Percentiles rank a stretch among this genome's conserved stretches.
These are phyloP conservation scores for Polymixis lichenea DNA, from an alignment of 2,888 invertebrate genomes.

Conservation along the genomic window DNA sequence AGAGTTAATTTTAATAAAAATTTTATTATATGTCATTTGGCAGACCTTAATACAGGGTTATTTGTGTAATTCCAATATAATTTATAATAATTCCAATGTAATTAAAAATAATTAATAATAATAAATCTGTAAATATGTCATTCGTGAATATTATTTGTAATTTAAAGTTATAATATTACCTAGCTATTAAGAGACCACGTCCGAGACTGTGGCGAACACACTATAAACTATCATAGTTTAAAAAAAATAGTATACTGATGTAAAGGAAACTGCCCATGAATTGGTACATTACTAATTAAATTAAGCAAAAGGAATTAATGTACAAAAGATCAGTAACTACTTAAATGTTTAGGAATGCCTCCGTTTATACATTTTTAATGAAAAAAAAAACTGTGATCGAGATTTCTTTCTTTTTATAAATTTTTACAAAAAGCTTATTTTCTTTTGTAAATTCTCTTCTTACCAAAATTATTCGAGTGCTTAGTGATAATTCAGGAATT, in stretches of 20 bases:
- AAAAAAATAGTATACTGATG: slow-evolving; percentile 31
- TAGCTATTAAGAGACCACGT: slow-evolving; percentile 35
- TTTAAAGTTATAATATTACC: slow-evolving; percentile 9
- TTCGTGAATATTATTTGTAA: slow-evolving; percentile 8
- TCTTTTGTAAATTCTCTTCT: slow-evolving; percentile 44
- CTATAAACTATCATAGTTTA: slow-evolving; percentile 16
- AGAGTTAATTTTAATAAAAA: neutral
- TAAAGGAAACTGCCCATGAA: slow-evolving; percentile 53
- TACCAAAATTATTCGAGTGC: slow-evolving; percentile 57
- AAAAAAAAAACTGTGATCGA: slow-evolving; percentile 68
- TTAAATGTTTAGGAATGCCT: slow-evolving; percentile 38
- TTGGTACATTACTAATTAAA: slow-evolving; percentile 43
- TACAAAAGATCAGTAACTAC: slow-evolving; percentile 60
- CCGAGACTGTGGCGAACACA: slow-evolving; percentile 48
- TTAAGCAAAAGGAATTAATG: slow-evolving; percentile 62
- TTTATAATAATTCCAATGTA: neutral
- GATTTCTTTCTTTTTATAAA: slow-evolving; percentile 62
- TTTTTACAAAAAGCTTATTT: slow-evolving; percentile 44
- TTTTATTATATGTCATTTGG: slow-evolving; percentile 3
- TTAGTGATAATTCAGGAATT: slow-evolving; percentile 61
- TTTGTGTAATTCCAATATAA: slow-evolving; percentile 11
- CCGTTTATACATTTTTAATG: slow-evolving; percentile 52
- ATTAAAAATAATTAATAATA: too few relatives aligned
- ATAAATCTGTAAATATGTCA: slow-evolving; percentile 10
- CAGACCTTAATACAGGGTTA: slow-evolving; percentile 10